These are phyloP conservation scores for Notothenia rossii DNA, from an alignment of 2,113 vertebrate genomes.

Conservation along the genomic window DNA sequence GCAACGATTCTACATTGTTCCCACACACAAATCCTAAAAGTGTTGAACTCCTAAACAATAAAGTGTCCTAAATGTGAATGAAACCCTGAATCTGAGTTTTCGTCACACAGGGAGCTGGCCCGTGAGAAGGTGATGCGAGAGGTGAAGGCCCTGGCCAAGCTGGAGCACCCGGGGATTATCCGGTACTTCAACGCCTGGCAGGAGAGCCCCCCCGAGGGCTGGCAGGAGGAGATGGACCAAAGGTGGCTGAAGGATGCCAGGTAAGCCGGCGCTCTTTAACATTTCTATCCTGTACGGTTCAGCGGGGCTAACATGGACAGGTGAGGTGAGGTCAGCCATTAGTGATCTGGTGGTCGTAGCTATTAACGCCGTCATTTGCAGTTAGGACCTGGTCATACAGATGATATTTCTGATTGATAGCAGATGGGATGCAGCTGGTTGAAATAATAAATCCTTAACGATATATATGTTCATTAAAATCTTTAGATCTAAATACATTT, in stretches of 20 bases:
- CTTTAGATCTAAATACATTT: too few species aligned
- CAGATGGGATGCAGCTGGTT: too few species aligned
- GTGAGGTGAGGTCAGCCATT: too few species aligned
- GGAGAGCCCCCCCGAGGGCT: constrained; percentile 95
- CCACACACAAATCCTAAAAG: too few species aligned
- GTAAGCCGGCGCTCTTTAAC: constrained; percentile 72
- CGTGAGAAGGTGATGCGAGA: constrained; percentile 99
- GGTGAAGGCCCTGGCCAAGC: constrained; percentile 96
- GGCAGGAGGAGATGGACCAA: constrained; percentile 98
- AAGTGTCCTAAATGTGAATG: background rate
- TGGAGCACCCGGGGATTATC: constrained; percentile 97
- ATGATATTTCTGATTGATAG: too few species aligned
- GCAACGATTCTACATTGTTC: too few species aligned
- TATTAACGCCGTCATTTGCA: too few species aligned
- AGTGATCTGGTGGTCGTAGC: too few species aligned
- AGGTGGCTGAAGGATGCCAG: constrained; percentile 96
- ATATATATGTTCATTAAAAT: too few species aligned
- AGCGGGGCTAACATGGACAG: background rate
- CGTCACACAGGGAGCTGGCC: constrained; percentile 87
- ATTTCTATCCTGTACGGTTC: background rate
- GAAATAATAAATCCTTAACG: too few species aligned
- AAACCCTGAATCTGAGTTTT: background rate
- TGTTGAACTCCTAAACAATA: too few species aligned
- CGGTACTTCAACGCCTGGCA: constrained; percentile 99
- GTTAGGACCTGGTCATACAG: too few species aligned